Percentiles rank a stretch among this genome's conserved stretches.
phyloP scores from a whole-genome alignment of 2,888 invertebrate genomes.

The Peribatodes rhomboidaria region DNA sequence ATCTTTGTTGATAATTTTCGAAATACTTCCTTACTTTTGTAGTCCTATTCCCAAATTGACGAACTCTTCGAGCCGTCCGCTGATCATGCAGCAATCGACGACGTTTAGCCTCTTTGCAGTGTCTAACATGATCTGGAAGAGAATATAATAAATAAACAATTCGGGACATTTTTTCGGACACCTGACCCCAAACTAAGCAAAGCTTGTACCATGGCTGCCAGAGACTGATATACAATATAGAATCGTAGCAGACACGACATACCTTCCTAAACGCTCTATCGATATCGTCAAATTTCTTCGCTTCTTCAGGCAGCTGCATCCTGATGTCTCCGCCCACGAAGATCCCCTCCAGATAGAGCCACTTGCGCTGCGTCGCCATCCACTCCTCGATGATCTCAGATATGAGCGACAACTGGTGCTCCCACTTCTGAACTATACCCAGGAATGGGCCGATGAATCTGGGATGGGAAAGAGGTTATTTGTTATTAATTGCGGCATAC shows the following conservation, averaged over 20 bases:
- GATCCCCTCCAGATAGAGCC: slow-evolving; percentile 97
- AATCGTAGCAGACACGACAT: slow-evolving; percentile 7
- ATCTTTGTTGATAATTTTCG: neutral
- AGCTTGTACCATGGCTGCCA: too few species aligned
- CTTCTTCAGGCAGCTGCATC: slow-evolving; percentile 94
- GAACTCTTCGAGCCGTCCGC: slow-evolving; percentile 92
- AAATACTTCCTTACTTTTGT: slow-evolving; percentile 86
- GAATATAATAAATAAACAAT: too few species aligned
- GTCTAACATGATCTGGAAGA: slow-evolving; percentile 92
- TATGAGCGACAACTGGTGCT: slow-evolving; percentile 91
- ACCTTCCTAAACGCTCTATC: slow-evolving; percentile 93
- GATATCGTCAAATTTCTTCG: slow-evolving; percentile 95
- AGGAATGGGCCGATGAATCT: slow-evolving; percentile 96
- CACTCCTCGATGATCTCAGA: slow-evolving; percentile 96
- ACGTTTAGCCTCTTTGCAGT: slow-evolving; percentile 93
- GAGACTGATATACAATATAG: neutral
- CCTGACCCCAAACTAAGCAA: too few species aligned
- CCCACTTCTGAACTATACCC: slow-evolving; percentile 94
- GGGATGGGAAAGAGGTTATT: slow-evolving; percentile 3
- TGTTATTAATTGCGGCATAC: neutral
- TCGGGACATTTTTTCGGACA: too few species aligned
- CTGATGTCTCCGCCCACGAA: slow-evolving; percentile 96
- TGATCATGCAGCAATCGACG: slow-evolving; percentile 91
- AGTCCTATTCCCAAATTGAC: slow-evolving; percentile 90
- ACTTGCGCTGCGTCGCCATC: slow-evolving; percentile 94